Evolutionary conservation across 2,888 invertebrate species (phyloP), one percentile per base, ranked within the genome.

Genomic region (Argynnis bischoffii): DNA sequence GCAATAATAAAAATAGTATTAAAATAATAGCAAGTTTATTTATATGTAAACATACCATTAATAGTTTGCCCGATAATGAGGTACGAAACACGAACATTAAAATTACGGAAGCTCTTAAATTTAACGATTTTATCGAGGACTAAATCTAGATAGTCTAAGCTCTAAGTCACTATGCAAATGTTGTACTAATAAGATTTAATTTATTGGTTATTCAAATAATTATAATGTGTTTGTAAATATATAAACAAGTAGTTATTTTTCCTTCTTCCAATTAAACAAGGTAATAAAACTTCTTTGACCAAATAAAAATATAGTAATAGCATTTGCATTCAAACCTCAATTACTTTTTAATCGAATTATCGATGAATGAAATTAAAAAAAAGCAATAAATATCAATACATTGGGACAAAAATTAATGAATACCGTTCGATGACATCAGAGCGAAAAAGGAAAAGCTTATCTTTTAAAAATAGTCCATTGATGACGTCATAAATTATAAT

Each of bases 11-110:
- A 51, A 50, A 35, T 1, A 5, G 18, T 18, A 50, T 41, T 41
- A 61, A 35, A 35, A 26, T n/a, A 61, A 61, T 35, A 35, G 18
- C 51, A 35, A 35, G 50, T 35, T 41, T 51, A 35, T 47, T 41
- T 51, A 35, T 47, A 18, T 41, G 51, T 51, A 61, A 51, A 51
- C 60, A 60, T 18, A 35, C 50, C 13, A 35, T 4, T 21, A 51
- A 35, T 53, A 50, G 35, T 8, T 5, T 35, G 4, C 18, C 51
- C 31, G 15, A 50, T 81, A 82, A 83, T 83, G 80, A 80, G 77
- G 76, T 72, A 75, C 74, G 74, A 59, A 78, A 76, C 81, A 82
- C 79, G 81, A 79, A 80, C 76, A 67, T 70, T 77, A 76, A 78
- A 78, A 76, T 76, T 72, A 72, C 78, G 77, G 77, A 81, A 55